These are phyloP conservation scores for Phymatocera aterrima DNA, from an alignment of 2,888 invertebrate species.

Conservation along the genomic window DNA sequence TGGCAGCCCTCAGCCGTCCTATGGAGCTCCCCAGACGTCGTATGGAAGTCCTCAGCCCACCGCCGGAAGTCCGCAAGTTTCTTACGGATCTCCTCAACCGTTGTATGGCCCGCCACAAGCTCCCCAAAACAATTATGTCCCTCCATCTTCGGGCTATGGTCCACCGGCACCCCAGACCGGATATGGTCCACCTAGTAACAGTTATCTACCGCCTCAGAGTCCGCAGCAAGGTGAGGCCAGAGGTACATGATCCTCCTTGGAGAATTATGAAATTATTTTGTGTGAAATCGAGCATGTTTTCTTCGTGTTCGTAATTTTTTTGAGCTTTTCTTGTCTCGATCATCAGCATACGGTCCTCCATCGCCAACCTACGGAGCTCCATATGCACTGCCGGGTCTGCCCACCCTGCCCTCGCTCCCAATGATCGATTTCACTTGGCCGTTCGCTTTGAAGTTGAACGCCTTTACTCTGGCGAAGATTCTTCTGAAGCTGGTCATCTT, in stretches of 20 bases:
- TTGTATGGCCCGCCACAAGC: slow-evolving; percentile 47
- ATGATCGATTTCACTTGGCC: slow-evolving; percentile 78
- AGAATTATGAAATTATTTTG: slow-evolving; percentile 11
- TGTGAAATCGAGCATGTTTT: not conserved
- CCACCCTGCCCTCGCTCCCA: slow-evolving; percentile 58
- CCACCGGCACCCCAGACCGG: slow-evolving; percentile 48
- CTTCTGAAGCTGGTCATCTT: slow-evolving; percentile 86
- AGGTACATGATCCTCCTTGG: slow-evolving; percentile 58
- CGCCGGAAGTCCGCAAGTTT: slow-evolving; percentile 43
- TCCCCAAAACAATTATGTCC: slow-evolving; percentile 42
- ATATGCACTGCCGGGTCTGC: slow-evolving; percentile 78
- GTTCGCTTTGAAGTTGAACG: slow-evolving; percentile 82
- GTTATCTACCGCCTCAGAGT: slow-evolving; percentile 50
- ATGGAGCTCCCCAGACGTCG: slow-evolving; percentile 45
- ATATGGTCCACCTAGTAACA: slow-evolving; percentile 63
- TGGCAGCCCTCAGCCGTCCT: slow-evolving; percentile 38
- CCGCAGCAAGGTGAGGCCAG: slow-evolving; percentile 68
- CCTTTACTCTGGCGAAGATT: slow-evolving; percentile 85
- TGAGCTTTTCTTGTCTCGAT: not conserved
- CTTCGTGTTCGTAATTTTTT: too few species aligned
- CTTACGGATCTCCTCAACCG: slow-evolving; percentile 47
- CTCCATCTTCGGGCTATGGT: slow-evolving; percentile 47
- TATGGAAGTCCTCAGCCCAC: slow-evolving; percentile 46
- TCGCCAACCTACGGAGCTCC: slow-evolving; percentile 76
- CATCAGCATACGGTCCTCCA: slow-evolving; percentile 75